A percentile compares a stretch with the other conserved stretches of the same genome.
Evolutionary conservation across 2,113 vertebrate species (phyloP).

Genomic region (Lycocorax pyrrhopterus): DNA sequence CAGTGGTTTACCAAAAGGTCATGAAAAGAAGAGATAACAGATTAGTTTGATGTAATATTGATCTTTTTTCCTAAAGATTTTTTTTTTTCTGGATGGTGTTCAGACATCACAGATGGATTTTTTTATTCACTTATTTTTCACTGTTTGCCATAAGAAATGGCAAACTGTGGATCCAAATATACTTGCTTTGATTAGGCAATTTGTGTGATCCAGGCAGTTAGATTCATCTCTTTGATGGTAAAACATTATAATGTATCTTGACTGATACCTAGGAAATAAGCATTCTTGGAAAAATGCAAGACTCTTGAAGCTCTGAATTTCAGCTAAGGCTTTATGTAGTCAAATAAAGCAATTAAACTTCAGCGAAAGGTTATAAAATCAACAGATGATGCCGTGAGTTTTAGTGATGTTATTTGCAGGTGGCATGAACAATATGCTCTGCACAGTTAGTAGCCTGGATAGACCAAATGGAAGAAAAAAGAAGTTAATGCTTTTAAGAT

Average conservation of each 20-base stretch:
- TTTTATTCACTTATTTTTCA: neutral
- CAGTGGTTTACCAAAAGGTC: neutral
- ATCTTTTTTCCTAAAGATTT: neutral
- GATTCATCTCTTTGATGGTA: neutral
- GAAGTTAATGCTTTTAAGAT: neutral
- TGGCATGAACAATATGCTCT: neutral
- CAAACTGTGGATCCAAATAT: neutral
- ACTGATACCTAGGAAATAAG: neutral
- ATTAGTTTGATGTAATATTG: neutral
- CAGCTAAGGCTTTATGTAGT: neutral
- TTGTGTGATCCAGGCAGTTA: neutral
- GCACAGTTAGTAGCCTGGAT: neutral
- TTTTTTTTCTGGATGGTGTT: neutral
- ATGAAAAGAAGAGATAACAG: neutral
- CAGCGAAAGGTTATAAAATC: neutral
- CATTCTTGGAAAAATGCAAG: neutral
- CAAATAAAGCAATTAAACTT: constrained; percentile 37
- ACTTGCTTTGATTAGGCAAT: neutral
- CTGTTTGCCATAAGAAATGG: neutral
- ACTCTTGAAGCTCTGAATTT: neutral
- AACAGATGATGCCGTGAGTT: neutral
- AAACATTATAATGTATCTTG: neutral
- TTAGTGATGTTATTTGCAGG: constrained; percentile 1
- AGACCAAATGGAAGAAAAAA: neutral
- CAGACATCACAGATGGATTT: neutral